Base-by-base conservation (phyloP, 1,140 invertebrate genomes). In the Lordiphosa mommai region DNA sequence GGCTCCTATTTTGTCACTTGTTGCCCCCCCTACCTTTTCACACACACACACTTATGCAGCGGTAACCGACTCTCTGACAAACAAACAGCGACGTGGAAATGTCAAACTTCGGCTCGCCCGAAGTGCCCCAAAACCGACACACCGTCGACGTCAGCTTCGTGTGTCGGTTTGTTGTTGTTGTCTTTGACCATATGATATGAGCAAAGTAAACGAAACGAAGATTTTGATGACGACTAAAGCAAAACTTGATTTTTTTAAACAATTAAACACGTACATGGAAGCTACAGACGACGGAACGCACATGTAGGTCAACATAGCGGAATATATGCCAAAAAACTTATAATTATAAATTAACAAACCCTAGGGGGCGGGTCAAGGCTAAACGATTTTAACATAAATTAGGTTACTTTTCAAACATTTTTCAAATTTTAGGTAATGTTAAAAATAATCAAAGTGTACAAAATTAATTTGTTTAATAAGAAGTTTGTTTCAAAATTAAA, bases 61-160 rank as follows among this genome's bases (percentile, higher is more conserved):
- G 6, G 2, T 27, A 2, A 5, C 5, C 23, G 23, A 27, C 41
- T 30, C 23, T 36, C 32, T 64, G 63, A 58, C 63, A 59, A 67
- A 66, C 48, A 37, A 58, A 57, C 65, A 43, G 36, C 79, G 56
- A 84, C 77, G 77, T 84, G 77, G 72, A 82, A 84, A 72, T 32
- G 77, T 84, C 77, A 84, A 72, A 77, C 77, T 84, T 84, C 77
- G 77, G 72, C 20, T 16, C 20, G 4, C 37, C 52, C 76, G 66
- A 70, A 66, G 58, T 10, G n/a, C 9, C 13, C 14, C 14, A 16
- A 27, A 10, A 10, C 7, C 58, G 48, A 32, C 58, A 52, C 47
- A 34, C 30, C 30, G 13, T 52, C 59, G 53, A 71, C 76, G 76
- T 84, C 71, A 84, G 51, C 61, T 67, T 67, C 66, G 71, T 51